Conservation (phyloP, 2,888 invertebrate species). For the Lottia scabra region DNA sequence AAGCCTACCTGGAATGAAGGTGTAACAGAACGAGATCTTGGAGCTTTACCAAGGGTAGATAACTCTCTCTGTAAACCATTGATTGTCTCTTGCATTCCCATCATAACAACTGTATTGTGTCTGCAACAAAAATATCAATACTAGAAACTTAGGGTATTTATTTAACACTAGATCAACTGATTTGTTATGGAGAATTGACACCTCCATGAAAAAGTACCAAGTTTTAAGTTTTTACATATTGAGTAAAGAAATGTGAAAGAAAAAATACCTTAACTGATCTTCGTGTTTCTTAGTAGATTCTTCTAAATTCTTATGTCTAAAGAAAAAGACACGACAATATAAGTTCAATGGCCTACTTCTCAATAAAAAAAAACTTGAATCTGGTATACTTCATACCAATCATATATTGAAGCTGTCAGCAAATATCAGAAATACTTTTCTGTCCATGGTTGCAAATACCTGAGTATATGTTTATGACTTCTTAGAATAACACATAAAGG, state of each 20-base stretch:
- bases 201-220: too few relatives aligned
- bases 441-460: too few relatives aligned
- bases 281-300: conserved; percentile 56
- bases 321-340: neutral
- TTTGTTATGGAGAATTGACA: neutral
- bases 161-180: neutral
- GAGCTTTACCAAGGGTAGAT: conserved; percentile 44
- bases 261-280: conserved; percentile 50
- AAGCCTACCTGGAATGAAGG: conserved; percentile 14
- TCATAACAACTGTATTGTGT: conserved; percentile 65
- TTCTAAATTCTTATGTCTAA: conserved; percentile 54
- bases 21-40: conserved; percentile 21
- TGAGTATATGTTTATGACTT: too few relatives aligned
- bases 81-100: conserved; percentile 68
- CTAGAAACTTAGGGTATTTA: neutral
- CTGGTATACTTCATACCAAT: too few relatives aligned
- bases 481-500: too few relatives aligned
- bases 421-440: too few relatives aligned
- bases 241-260: too few relatives aligned
- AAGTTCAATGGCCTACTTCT: neutral
- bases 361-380: neutral
- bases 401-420: too few relatives aligned
- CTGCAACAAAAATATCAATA: conserved; percentile 29
- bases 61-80: conserved; percentile 61
- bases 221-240: too few relatives aligned